phyloP scores from a whole-genome alignment of 2,888 invertebrate species.

The Lottia gigantea region DNA sequence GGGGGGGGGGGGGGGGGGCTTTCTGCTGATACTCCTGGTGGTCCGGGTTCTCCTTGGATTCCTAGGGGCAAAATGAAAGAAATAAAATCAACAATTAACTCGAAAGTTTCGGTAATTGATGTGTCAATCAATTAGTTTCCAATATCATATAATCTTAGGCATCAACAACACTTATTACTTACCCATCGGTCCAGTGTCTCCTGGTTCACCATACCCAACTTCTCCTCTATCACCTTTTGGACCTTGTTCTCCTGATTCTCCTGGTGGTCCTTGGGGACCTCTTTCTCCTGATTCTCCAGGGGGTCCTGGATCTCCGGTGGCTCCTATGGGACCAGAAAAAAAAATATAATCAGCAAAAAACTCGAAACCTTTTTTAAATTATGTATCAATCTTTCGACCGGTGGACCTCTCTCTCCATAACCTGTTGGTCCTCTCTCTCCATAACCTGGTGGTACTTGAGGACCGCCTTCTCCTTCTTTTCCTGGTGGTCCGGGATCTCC shows the following conservation, averaged over 20 bases:
- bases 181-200: slow-evolving; percentile 13
- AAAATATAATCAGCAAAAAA: too few relatives aligned
- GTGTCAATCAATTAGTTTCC: too few relatives aligned
- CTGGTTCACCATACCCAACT: slow-evolving; percentile 20
- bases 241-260: slow-evolving; percentile 9
- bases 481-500: slow-evolving; percentile 28
- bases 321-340: background rate
- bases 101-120: too few relatives aligned
- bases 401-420: background rate
- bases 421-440: slow-evolving; percentile 26
- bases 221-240: slow-evolving; percentile 20
- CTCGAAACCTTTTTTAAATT: background rate
- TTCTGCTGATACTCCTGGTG: slow-evolving; percentile 22
- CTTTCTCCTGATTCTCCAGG: slow-evolving; percentile 19
- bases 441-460: slow-evolving; percentile 23
- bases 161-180: slow-evolving; percentile 12
- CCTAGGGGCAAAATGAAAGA: background rate
- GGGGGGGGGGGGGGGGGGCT: too few relatives aligned
- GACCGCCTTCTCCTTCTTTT: slow-evolving; percentile 25
- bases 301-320: slow-evolving; percentile 19
- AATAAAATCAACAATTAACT: too few relatives aligned
- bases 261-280: slow-evolving; percentile 13
- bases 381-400: background rate
- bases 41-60: slow-evolving; percentile 24
- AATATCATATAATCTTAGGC: slow-evolving; percentile 6